Evolutionary conservation across 2,113 vertebrate species (phyloP).

Genomic region (Scytalopus superciliaris): DNA sequence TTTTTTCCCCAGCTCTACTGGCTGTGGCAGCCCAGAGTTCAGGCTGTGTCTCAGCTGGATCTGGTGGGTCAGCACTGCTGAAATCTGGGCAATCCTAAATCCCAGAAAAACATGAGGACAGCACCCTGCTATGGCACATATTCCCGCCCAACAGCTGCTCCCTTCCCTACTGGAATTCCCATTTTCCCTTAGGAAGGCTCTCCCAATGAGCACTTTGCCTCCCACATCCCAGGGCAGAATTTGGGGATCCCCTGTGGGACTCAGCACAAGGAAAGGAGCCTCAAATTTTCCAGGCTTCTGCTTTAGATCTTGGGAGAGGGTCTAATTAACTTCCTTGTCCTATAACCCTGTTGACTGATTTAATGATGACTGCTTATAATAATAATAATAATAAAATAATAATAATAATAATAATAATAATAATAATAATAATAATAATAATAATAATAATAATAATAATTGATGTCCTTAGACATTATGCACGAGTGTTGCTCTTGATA

Average conservation of each 20-base stretch:
- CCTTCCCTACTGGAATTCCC: background rate
- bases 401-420: slow-evolving; percentile 42
- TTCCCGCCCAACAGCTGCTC: background rate
- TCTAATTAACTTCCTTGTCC: slow-evolving; percentile 33
- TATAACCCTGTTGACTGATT: background rate
- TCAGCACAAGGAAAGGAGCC: background rate
- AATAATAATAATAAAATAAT: slow-evolving; percentile 6
- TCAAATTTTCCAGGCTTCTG: background rate
- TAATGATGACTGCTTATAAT: slow-evolving; percentile 4
- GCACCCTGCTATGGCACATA: rapidly evolving
- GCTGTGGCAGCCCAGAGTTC: rapidly evolving
- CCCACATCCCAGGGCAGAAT: background rate
- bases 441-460: slow-evolving; percentile 37
- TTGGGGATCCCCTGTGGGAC: background rate
- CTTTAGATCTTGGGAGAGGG: background rate
- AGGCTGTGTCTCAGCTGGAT: background rate
- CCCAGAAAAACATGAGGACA: too few species aligned
- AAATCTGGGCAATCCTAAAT: background rate
- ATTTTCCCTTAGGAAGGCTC: background rate
- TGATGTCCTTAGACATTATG: slow-evolving; percentile 1
- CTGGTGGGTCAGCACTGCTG: background rate
- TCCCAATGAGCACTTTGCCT: background rate
- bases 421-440: slow-evolving; percentile 29
- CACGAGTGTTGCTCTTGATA: background rate
- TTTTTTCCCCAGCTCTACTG: rapidly evolving